phyloP scores from a whole-genome alignment of 2,113 vertebrate species.

The Parus major region DNA sequence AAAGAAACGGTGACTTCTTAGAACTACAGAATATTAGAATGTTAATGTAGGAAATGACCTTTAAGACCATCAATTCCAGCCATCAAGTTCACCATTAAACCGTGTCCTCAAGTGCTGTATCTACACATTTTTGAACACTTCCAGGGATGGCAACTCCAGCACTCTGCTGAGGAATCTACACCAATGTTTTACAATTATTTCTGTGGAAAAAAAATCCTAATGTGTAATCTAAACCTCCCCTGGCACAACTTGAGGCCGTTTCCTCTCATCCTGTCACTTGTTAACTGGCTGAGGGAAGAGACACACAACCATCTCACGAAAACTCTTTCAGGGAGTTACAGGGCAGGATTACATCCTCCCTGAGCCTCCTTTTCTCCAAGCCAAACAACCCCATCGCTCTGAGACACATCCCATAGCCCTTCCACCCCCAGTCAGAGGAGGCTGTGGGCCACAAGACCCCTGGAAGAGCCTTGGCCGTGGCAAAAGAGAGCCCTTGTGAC shows the following conservation, averaged over 20 bases:
- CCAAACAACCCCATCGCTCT: neutral
- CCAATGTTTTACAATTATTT: neutral
- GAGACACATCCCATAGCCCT: neutral
- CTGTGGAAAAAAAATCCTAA: neutral
- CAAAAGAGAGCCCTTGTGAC: neutral
- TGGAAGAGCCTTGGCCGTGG: neutral
- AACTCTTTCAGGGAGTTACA: neutral
- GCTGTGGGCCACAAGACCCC: neutral
- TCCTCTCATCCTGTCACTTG: neutral
- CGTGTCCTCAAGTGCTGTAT: neutral
- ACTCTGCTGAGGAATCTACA: neutral
- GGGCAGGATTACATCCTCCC: too few species aligned
- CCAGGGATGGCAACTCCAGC: neutral
- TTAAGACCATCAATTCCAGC: neutral
- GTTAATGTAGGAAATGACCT: neutral
- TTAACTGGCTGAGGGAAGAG: neutral
- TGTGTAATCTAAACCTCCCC: neutral
- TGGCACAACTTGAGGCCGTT: fast-evolving
- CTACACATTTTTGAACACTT: neutral
- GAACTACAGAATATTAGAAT: neutral
- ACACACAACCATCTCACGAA: neutral
- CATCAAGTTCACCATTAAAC: neutral
- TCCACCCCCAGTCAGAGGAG: neutral
- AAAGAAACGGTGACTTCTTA: neutral
- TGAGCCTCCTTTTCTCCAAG: neutral